phyloP scores from a whole-genome alignment of 64 coral and sea anemone genomes.

The Montipora cactus region DNA sequence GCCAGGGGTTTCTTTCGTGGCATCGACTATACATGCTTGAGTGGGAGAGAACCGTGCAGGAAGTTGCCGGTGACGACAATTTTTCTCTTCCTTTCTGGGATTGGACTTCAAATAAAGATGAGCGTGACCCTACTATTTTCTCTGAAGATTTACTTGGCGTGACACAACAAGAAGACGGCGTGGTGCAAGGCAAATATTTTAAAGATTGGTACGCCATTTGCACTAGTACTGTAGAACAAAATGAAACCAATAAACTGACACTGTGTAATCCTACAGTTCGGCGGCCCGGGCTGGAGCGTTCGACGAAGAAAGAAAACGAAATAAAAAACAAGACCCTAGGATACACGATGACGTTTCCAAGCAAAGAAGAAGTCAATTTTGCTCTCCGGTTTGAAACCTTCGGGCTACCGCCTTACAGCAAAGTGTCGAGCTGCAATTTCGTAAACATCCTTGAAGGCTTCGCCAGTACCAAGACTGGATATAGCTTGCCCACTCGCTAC shows the following conservation, averaged over 20 bases:
- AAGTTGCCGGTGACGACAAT: too few relatives aligned
- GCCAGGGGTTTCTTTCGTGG: too few relatives aligned
- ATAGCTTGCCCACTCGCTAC: conserved; percentile 44
- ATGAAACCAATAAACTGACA: background rate
- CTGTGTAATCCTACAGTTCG: conserved; percentile 6
- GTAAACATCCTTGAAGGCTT: conserved; percentile 58
- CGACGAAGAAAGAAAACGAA: background rate
- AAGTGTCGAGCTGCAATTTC: conserved; percentile 64
- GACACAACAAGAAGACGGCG: conserved; percentile 17
- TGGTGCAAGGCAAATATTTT: conserved; percentile 75
- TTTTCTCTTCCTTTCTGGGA: too few relatives aligned
- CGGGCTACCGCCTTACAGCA: conserved; percentile 54
- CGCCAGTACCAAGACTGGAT: conserved; percentile 51
- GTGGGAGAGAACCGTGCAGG: too few relatives aligned
- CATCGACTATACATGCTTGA: too few relatives aligned
- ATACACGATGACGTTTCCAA: conserved; percentile 47
- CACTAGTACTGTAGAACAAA: background rate
- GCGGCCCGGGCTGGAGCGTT: background rate
- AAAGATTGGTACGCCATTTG: conserved; percentile 70
- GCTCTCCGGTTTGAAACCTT: conserved; percentile 63
- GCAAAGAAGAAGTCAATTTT: conserved; percentile 60
- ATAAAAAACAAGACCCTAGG: background rate
- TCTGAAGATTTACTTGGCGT: conserved; percentile 57
- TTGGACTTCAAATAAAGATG: background rate
- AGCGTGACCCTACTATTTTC: conserved; percentile 55